Percentiles rank a stretch among this genome's conserved stretches.
These are phyloP conservation scores for Selene dorsalis DNA, from an alignment of 2,797 vertebrate species.

Conservation along the genomic window DNA sequence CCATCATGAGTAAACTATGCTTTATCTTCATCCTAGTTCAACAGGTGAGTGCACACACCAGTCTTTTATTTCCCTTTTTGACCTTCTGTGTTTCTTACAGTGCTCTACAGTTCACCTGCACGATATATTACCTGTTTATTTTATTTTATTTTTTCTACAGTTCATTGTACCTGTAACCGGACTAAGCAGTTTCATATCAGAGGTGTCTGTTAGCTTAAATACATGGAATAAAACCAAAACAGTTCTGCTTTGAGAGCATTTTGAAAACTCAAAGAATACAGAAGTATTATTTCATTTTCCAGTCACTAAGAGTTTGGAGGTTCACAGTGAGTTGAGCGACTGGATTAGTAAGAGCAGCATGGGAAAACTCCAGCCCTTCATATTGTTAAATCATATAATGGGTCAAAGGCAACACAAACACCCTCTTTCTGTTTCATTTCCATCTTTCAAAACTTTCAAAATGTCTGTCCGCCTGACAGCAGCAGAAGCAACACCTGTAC, in stretches of 20 bases:
- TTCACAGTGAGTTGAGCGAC: slow-evolving; percentile 80
- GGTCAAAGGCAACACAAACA: slow-evolving; percentile 78
- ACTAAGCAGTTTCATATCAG: slow-evolving; percentile 45
- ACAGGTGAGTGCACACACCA: slow-evolving; percentile 15
- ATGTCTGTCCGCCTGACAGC: slow-evolving; percentile 49
- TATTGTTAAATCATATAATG: slow-evolving; percentile 64
- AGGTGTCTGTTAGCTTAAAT: slow-evolving; percentile 41
- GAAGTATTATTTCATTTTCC: slow-evolving; percentile 59
- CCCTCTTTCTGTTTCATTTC: slow-evolving; percentile 44
- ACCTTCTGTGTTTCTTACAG: slow-evolving; percentile 41
- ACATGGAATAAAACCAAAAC: slow-evolving; percentile 48
- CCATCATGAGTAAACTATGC: slow-evolving; percentile 11
- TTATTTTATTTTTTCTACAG: neutral
- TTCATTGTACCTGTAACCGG: slow-evolving; percentile 35
- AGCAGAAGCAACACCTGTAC: slow-evolving; percentile 60
- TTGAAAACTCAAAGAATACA: slow-evolving; percentile 65
- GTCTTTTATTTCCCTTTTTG: slow-evolving; percentile 19
- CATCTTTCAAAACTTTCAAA: slow-evolving; percentile 35
- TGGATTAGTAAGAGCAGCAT: slow-evolving; percentile 80
- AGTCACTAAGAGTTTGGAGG: slow-evolving; percentile 65
- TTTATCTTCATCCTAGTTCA: slow-evolving; percentile 20
- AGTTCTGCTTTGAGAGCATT: slow-evolving; percentile 58
- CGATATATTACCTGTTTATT: slow-evolving; percentile 11
- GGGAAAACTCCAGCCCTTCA: slow-evolving; percentile 84
- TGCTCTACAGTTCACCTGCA: slow-evolving; percentile 28